A percentile compares a stretch with the other conserved stretches of the same genome.
phyloP scores from a whole-genome alignment of 2,797 vertebrate species.

The Sphaeramia orbicularis region DNA sequence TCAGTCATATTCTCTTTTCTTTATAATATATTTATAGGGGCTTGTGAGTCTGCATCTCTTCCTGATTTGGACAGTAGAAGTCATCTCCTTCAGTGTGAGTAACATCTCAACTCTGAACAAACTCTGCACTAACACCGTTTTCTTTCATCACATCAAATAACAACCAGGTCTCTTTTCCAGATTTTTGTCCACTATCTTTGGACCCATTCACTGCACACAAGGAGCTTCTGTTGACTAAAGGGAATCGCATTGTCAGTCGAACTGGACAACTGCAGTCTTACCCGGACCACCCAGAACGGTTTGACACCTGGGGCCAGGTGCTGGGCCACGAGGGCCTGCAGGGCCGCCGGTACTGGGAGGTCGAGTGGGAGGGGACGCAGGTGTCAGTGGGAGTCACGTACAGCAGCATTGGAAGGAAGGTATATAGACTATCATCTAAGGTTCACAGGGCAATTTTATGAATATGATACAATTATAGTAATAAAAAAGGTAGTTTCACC shows the following conservation, averaged over 20 bases:
- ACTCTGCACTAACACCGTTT: neutral
- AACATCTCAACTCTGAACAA: neutral
- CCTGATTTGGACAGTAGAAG: slow-evolving; percentile 7
- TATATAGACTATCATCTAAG: neutral
- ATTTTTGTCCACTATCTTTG: slow-evolving; percentile 28
- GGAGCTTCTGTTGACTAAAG: slow-evolving; percentile 21
- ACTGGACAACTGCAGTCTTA: neutral
- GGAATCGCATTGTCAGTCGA: slow-evolving; percentile 22
- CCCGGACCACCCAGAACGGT: slow-evolving; percentile 45
- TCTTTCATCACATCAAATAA: neutral
- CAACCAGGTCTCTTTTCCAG: neutral
- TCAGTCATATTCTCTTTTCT: too few species aligned
- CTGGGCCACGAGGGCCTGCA: slow-evolving; percentile 33
- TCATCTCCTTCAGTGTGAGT: slow-evolving; percentile 42
- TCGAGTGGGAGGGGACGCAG: slow-evolving; percentile 30
- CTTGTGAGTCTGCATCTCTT: neutral
- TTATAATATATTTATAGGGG: neutral
- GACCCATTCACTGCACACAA: slow-evolving; percentile 44
- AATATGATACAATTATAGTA: too few species aligned
- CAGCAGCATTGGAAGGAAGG: slow-evolving; percentile 35
- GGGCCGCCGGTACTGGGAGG: slow-evolving; percentile 40
- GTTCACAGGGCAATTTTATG: too few species aligned
- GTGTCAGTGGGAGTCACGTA: slow-evolving; percentile 41
- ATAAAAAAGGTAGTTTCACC: too few species aligned
- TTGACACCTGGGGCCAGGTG: slow-evolving; percentile 45